These are phyloP conservation scores for Listrodromus nycthemerus DNA, from an alignment of 2,888 invertebrate genomes.

Conservation along the genomic window DNA sequence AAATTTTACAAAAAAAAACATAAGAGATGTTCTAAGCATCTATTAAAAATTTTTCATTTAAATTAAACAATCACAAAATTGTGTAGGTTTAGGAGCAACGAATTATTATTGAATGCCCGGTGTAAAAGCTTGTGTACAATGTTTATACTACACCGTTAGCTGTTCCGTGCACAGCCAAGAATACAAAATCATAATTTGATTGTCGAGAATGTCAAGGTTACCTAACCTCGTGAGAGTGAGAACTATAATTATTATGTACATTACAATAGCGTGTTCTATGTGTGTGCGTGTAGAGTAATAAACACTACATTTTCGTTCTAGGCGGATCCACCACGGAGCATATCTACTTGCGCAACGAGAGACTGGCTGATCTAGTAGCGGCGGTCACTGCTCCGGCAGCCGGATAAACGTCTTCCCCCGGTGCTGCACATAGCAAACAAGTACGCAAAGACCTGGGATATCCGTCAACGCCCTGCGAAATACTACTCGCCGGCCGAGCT, in stretches of 20 bases:
- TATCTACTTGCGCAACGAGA: conserved; percentile 58
- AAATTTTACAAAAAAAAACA: no score
- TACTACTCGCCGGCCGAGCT: neutral
- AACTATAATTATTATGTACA: conserved; percentile 33
- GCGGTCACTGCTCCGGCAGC: conserved; percentile 65
- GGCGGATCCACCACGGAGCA: conserved; percentile 49
- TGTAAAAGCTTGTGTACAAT: neutral
- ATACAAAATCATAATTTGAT: conserved; percentile 12
- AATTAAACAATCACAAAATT: neutral
- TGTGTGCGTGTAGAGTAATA: neutral
- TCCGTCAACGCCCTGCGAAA: neutral
- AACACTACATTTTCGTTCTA: conserved; percentile 29
- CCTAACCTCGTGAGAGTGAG: neutral
- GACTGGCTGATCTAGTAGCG: conserved; percentile 59
- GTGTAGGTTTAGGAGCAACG: neutral
- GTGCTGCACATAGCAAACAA: neutral
- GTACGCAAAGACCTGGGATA: neutral
- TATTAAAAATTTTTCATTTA: neutral
- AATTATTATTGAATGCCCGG: neutral
- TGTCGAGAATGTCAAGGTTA: conserved; percentile 51
- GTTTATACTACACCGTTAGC: neutral
- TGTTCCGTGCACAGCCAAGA: neutral
- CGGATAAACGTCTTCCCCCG: conserved; percentile 11
- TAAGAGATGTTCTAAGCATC: no score
- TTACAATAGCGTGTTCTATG: neutral